phyloP scores from a whole-genome alignment of 92 coral and sea anemone genomes.

The Palythoa caribaeorum region DNA sequence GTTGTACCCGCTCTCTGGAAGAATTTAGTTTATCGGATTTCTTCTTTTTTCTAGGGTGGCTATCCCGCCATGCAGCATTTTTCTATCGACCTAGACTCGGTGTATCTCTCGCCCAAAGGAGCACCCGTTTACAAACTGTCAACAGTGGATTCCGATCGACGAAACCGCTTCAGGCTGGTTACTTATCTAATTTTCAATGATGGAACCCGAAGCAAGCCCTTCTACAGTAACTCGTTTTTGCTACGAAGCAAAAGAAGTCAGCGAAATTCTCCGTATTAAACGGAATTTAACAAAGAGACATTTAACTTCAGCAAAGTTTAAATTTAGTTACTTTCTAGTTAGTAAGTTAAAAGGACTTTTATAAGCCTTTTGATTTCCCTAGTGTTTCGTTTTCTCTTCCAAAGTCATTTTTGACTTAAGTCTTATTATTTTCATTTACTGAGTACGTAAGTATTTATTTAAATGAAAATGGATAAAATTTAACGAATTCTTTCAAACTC shows the following conservation, averaged over 20 bases:
- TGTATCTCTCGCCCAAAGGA: slow-evolving; percentile 88
- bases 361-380: not conserved
- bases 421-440: slow-evolving; percentile 26
- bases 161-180: slow-evolving; percentile 89
- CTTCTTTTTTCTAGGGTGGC: slow-evolving; percentile 59
- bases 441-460: slow-evolving; percentile 24
- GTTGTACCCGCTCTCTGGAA: not conserved
- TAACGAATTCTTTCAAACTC: not conserved
- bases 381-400: not conserved
- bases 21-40: not conserved
- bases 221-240: slow-evolving; percentile 87
- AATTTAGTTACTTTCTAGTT: not conserved
- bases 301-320: not conserved
- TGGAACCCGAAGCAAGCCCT: slow-evolving; percentile 86
- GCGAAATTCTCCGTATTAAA: slow-evolving; percentile 67
- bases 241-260: slow-evolving; percentile 90
- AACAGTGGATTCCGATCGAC: slow-evolving; percentile 94
- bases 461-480: slow-evolving; percentile 1
- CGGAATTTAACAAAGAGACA: not conserved
- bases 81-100: slow-evolving; percentile 95
- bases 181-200: slow-evolving; percentile 80
- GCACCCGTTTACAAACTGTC: slow-evolving; percentile 96
- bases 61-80: slow-evolving; percentile 88
- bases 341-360: not conserved
- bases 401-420: slow-evolving; percentile 4